Base-by-base conservation (phyloP, 2,797 vertebrate genomes). In the Nannoperca australis region DNA sequence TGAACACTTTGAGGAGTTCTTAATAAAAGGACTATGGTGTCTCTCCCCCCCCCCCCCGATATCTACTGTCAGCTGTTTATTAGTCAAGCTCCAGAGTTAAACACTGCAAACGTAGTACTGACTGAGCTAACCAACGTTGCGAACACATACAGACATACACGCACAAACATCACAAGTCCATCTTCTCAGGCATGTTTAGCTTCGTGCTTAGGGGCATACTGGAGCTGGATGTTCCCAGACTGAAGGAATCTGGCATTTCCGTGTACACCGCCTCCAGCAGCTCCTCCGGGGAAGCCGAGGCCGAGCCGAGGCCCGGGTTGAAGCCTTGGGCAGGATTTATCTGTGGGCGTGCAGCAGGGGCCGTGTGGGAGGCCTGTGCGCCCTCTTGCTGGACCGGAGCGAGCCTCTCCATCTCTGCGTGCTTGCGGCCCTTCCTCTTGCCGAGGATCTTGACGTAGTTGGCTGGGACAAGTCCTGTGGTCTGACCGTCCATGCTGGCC, bases 371-470 rank as follows among this genome's bases (percentile, higher is more conserved):
- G 51, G 65, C 53, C 84, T 73, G 92, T 8, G 50, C 69, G 59
- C 51, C 88, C 32, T 55, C 80, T 5, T 83, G 92, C 75, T 88
- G 94, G 63, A 93, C 90, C 89, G 95, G 94, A n/a, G 90, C 63
- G 10, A 95, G 89, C 79, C 90, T 95, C 85, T 95, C 96, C 80
- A 86, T 78, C 83, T 96, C 96, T 1, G 90, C 71, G 0, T 95
- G 93, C 91, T 93, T 97, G 54, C 94, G 95, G 55, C 97, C 98
- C 93, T 95, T 96, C 91, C 98, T 96, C 93, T 96, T 99, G 64
- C 97, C 97, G 36, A 99, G 95, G 88, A 99, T 94, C 94, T 96
- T 98, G 73, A 99, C 95, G 27, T 99, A 98, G 94, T 98, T 99
- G 82, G 97, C 97, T 27, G 98, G 98, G 79, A 99, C 94, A 0